Evolutionary conservation across 2,797 vertebrate genomes (phyloP).

Genomic region (Eidolon dupreanum): DNA sequence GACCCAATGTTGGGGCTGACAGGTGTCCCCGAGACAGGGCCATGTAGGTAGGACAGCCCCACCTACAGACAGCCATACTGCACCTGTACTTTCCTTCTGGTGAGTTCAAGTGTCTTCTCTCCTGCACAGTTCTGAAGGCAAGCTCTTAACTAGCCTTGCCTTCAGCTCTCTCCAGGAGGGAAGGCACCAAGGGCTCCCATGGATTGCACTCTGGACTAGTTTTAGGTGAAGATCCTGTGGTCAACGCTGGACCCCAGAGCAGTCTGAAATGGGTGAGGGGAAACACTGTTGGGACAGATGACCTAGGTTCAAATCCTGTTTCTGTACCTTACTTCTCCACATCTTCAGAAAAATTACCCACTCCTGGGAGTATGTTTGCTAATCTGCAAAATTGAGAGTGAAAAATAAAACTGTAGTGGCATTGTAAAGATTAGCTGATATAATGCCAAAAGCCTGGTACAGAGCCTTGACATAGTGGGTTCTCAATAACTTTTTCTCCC

Average conservation of each 20-base stretch:
- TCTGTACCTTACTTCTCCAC: background rate
- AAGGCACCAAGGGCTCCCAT: background rate
- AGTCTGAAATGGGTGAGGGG: background rate
- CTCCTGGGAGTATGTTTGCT: background rate
- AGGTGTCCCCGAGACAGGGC: background rate
- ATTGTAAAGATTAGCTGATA: background rate
- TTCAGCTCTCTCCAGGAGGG: background rate
- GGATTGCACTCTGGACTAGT: background rate
- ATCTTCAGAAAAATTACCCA: background rate
- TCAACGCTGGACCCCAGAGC: background rate
- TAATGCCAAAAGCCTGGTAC: background rate
- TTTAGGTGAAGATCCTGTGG: background rate
- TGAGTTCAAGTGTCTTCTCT: background rate
- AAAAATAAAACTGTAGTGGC: background rate
- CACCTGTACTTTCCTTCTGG: background rate
- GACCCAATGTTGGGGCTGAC: background rate
- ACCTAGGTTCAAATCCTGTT: background rate
- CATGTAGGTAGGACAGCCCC: no score
- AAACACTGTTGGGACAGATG: background rate
- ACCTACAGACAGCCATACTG: no score
- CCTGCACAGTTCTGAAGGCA: background rate
- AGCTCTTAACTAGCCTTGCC: background rate
- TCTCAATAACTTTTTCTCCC: background rate
- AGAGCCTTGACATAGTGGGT: no score
- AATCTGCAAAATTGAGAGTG: background rate